Evolutionary conservation across 2,797 vertebrate genomes (phyloP).

Genomic region (Pseudomugil tenellus): DNA sequence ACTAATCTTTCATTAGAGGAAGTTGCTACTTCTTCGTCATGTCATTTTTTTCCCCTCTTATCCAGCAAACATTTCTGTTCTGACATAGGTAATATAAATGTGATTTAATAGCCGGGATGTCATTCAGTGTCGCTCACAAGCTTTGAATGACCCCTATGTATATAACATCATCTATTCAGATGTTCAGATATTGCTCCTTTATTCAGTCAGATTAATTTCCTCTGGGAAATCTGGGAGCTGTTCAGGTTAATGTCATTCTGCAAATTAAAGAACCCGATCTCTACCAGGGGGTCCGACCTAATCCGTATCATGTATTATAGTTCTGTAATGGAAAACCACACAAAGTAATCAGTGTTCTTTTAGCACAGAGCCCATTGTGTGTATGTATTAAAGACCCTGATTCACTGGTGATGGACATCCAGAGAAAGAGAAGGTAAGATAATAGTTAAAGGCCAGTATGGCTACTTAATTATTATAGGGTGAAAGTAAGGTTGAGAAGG

Average conservation of each 20-base stretch:
- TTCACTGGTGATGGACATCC: conserved; percentile 24
- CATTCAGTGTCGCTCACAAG: conserved; percentile 4
- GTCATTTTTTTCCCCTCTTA: neutral
- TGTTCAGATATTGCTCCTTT: neutral
- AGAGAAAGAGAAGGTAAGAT: conserved; percentile 3
- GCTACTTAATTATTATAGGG: conserved; percentile 40
- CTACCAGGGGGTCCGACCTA: conserved; percentile 17
- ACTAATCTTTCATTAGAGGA: no score
- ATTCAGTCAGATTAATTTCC: conserved; percentile 12
- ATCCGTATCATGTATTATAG: conserved; percentile 35
- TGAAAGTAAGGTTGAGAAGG: conserved; percentile 1
- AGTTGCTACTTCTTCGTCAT: no score
- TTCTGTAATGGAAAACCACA: conserved; percentile 22
- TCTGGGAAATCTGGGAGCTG: conserved; percentile 9
- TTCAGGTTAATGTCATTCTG: conserved; percentile 25
- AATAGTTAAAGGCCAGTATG: neutral
- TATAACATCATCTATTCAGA: neutral
- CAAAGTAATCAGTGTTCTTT: conserved; percentile 37
- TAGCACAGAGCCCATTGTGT: conserved; percentile 35
- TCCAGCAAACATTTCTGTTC: neutral
- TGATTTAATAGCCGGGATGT: neutral
- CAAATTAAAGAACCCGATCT: conserved; percentile 52
- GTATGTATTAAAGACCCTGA: conserved; percentile 29
- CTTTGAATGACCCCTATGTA: neutral
- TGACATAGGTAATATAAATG: neutral